Percentiles rank a stretch among this genome's conserved stretches.
These are phyloP conservation scores for Xerus inauris DNA, from an alignment of 2,113 vertebrate species.

Conservation along the genomic window DNA sequence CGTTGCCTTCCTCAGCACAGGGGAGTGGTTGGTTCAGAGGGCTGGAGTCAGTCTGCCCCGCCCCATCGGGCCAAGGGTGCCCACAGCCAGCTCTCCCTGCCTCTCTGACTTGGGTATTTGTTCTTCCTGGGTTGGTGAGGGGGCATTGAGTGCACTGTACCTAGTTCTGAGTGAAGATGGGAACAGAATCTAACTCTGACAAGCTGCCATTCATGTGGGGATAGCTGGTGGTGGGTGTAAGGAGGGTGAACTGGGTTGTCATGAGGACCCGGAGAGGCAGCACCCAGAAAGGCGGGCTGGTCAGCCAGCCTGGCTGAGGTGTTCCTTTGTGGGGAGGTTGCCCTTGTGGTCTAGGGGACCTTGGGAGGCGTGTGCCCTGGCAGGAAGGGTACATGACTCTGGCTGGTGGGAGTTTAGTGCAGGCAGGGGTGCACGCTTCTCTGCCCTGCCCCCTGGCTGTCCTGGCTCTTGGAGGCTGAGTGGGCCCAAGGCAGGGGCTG, in stretches of 20 bases:
- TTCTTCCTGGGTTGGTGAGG: accelerated
- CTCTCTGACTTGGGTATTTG: background rate
- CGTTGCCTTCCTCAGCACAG: background rate
- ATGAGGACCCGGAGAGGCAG: background rate
- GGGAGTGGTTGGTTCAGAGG: background rate
- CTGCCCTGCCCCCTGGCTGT: background rate
- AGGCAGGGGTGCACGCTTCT: background rate
- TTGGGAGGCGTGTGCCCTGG: too few relatives aligned
- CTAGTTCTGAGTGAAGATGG: background rate
- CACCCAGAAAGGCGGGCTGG: background rate
- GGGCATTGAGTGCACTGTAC: background rate
- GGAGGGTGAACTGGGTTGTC: background rate
- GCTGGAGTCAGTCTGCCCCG: background rate
- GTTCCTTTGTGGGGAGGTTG: background rate
- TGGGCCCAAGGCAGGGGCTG: too few relatives aligned
- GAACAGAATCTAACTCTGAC: background rate
- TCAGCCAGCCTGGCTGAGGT: background rate
- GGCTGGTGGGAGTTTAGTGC: background rate
- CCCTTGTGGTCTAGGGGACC: background rate
- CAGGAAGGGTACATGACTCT: background rate
- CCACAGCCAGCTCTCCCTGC: background rate
- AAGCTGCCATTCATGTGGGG: background rate
- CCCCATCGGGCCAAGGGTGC: background rate
- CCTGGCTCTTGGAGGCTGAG: background rate
- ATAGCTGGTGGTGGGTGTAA: background rate